Conservation (phyloP, 2,797 vertebrate species). For the Onychomys arenicola region DNA sequence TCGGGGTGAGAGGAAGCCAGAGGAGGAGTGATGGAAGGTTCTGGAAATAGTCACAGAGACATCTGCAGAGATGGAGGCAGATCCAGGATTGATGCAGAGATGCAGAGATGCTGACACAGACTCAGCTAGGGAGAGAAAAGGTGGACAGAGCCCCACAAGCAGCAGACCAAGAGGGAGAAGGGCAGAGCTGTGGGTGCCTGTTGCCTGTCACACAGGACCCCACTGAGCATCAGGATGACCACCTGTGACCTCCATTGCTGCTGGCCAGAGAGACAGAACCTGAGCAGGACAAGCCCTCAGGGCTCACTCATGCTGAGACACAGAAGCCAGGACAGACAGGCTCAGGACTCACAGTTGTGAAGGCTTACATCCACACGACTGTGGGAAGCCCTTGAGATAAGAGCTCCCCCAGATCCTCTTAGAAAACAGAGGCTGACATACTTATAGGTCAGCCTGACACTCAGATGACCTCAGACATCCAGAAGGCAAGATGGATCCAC, state of each 20-base stretch:
- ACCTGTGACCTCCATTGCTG: background rate
- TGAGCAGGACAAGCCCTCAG: background rate
- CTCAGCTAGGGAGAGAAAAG: constrained; percentile 8
- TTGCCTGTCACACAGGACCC: background rate
- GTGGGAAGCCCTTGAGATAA: background rate
- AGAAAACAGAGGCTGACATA: background rate
- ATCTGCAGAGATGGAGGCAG: constrained; percentile 26
- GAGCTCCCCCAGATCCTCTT: background rate
- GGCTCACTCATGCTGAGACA: background rate
- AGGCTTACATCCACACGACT: background rate
- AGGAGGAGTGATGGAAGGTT: background rate
- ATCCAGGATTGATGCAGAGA: background rate
- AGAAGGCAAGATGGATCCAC: background rate
- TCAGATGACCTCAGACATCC: background rate
- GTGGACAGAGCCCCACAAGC: background rate
- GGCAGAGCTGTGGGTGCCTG: background rate
- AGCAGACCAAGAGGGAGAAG: background rate
- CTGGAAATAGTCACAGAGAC: constrained; percentile 11
- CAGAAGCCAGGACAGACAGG: background rate
- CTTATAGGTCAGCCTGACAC: background rate
- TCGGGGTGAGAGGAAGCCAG: constrained; percentile 27
- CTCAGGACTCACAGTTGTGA: accelerated
- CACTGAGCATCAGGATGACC: background rate
- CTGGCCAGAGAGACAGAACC: background rate
- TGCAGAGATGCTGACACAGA: background rate